A percentile compares a stretch with the other conserved stretches of the same genome.
These are phyloP conservation scores for Eulemur rufifrons DNA, from an alignment of 2,113 vertebrate species.

Conservation along the genomic window DNA sequence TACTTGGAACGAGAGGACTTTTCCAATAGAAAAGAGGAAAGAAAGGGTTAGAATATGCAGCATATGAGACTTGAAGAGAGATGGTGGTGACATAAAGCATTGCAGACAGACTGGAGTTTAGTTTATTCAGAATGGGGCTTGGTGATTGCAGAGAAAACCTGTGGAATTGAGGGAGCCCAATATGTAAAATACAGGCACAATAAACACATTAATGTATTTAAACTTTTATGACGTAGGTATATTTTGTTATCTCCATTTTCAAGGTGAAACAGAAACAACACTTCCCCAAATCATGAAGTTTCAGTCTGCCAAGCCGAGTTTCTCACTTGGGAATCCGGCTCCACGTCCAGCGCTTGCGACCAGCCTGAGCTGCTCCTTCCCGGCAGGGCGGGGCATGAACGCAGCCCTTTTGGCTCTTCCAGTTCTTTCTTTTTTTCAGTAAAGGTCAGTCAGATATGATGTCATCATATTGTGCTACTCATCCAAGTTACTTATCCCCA, in stretches of 20 bases:
- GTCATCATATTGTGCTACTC: background rate
- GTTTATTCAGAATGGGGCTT: background rate
- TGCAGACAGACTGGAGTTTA: background rate
- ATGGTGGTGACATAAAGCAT: fast-evolving
- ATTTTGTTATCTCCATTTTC: background rate
- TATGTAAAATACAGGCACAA: background rate
- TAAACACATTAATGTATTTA: background rate
- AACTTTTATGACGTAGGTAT: background rate
- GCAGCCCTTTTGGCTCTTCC: background rate
- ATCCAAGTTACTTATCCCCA: background rate
- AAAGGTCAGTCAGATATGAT: background rate
- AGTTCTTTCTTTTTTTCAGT: background rate
- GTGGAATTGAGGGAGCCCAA: background rate
- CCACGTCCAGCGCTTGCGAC: background rate
- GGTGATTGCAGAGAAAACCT: background rate
- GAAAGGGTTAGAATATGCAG: background rate
- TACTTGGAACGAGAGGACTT: background rate
- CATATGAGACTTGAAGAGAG: background rate
- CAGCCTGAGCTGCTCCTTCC: background rate
- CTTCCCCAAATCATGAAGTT: background rate
- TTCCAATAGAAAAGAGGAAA: fast-evolving
- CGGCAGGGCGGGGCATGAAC: too few species aligned
- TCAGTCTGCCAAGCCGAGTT: background rate
- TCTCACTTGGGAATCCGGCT: background rate
- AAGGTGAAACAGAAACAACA: background rate